A percentile compares a stretch with the other conserved stretches of the same genome.
phyloP scores from a whole-genome alignment of 2,888 invertebrate species.

The Drosophila algonquin region DNA sequence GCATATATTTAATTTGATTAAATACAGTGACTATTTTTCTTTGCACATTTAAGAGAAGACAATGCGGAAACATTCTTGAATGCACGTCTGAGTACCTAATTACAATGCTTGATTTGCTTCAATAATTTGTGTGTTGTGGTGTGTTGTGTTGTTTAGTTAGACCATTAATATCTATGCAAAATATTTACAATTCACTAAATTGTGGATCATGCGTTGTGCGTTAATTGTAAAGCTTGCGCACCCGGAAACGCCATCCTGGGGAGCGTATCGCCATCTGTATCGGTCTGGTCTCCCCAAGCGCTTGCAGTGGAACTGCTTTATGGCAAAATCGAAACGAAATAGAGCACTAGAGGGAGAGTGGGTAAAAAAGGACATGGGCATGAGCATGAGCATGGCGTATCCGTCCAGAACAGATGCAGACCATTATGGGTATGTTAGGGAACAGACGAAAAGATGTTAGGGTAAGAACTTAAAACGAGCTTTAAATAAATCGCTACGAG shows the following conservation, averaged over 20 bases:
- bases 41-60: conserved; percentile 72
- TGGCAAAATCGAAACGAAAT: conserved; percentile 72
- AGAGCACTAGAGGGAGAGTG: conserved; percentile 32
- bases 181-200: conserved; percentile 75
- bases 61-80: conserved; percentile 63
- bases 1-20: conserved; percentile 75
- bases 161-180: conserved; percentile 56
- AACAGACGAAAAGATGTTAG: not conserved
- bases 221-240: conserved; percentile 62
- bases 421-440: not conserved
- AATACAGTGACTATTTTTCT: conserved; percentile 78
- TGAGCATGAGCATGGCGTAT: too few relatives aligned
- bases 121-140: conserved; percentile 29
- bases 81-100: conserved; percentile 39
- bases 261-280: conserved; percentile 2
- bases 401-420: too few relatives aligned
- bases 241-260: conserved; percentile 32
- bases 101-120: conserved; percentile 22
- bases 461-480: conserved; percentile 38
- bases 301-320: conserved; percentile 60
- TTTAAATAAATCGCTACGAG: conserved; percentile 52
- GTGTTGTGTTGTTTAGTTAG: conserved; percentile 43
- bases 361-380: not conserved
- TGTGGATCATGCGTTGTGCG: conserved; percentile 49
- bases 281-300: conserved; percentile 17